Percentiles rank a stretch among this genome's conserved stretches.
phyloP scores from a whole-genome alignment of 2,888 invertebrate genomes.

The Acleris holmiana region DNA sequence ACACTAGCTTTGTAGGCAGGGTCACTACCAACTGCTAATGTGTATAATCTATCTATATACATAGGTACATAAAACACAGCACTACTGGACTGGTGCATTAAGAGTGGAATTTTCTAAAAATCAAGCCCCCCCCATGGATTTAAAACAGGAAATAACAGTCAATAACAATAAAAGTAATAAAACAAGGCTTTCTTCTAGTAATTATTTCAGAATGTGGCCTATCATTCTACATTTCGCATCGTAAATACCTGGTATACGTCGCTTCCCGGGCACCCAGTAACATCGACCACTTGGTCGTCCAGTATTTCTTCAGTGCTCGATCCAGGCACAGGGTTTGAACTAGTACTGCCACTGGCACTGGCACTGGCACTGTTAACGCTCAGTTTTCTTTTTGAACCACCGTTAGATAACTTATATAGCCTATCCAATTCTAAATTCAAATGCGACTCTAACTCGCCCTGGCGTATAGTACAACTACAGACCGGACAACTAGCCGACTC shows the following conservation, averaged over 20 bases:
- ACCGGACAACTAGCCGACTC: conserved; percentile 94
- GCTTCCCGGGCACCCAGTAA: conserved; percentile 71
- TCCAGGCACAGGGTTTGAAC: conserved; percentile 56
- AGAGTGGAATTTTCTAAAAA: no score
- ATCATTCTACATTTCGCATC: background rate
- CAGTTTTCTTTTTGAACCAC: conserved; percentile 66
- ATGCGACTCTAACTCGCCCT: conserved; percentile 93
- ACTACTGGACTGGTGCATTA: no score
- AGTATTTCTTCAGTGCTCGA: conserved; percentile 61
- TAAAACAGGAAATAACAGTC: no score
- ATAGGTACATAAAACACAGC: no score
- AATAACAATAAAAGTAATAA: no score
- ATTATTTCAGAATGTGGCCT: background rate
- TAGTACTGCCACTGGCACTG: conserved; percentile 46
- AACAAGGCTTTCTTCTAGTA: no score
- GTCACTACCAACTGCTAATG: no score
- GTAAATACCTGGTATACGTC: conserved; percentile 74
- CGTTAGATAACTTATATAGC: conserved; percentile 65
- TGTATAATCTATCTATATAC: no score
- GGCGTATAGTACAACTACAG: conserved; percentile 93
- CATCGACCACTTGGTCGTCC: conserved; percentile 66
- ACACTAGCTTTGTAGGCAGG: no score
- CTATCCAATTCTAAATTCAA: conserved; percentile 89
- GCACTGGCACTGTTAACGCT: conserved; percentile 53
- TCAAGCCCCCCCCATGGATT: no score